phyloP scores from a whole-genome alignment of 2,113 vertebrate species.

The Thinocorus orbignyianus region DNA sequence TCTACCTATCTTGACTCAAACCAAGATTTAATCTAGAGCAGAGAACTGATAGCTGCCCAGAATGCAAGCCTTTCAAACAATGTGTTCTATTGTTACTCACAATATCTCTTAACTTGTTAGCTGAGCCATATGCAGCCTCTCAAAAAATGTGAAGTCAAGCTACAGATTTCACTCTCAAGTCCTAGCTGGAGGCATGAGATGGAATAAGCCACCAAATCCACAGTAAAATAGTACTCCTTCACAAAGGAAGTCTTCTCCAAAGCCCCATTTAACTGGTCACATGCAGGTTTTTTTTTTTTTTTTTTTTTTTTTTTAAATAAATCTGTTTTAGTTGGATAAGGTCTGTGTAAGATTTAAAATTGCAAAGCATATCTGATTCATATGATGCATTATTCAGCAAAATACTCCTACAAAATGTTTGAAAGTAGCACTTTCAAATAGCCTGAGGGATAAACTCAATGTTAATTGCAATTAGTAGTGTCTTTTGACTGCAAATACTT shows the following conservation, averaged over 20 bases:
- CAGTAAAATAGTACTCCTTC: background rate
- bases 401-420: background rate
- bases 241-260: background rate
- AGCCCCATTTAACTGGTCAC: background rate
- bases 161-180: background rate
- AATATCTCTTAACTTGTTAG: background rate
- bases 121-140: background rate
- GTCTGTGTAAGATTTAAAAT: background rate
- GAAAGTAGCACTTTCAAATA: background rate
- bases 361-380: background rate
- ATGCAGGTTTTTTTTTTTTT: background rate
- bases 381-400: background rate
- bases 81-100: background rate
- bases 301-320: background rate
- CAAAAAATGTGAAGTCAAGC: background rate
- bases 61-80: too few relatives aligned
- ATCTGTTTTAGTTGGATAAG: background rate
- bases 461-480: background rate
- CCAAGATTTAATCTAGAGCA: too few relatives aligned
- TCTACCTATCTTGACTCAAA: too few relatives aligned
- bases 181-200: background rate
- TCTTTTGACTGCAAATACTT: background rate
- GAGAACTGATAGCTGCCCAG: too few relatives aligned
- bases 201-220: background rate
- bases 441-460: background rate